Evolutionary conservation across 2,113 vertebrate genomes (phyloP).

Genomic region (Zapus hudsonius): DNA sequence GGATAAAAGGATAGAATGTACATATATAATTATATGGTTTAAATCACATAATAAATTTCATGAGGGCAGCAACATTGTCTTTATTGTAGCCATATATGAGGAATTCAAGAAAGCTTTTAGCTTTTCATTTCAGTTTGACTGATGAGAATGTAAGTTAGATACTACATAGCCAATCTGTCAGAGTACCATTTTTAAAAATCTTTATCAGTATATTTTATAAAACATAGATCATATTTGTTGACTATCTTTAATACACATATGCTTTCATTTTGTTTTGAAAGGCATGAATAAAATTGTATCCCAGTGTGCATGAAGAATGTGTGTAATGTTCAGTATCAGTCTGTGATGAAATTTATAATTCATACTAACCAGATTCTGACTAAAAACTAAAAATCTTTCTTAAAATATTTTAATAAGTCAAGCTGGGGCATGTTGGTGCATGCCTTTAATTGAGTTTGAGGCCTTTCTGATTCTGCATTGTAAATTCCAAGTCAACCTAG

Average conservation of each 20-base stretch:
- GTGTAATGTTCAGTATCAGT: background rate
- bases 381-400: background rate
- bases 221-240: background rate
- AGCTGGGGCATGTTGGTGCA: no score
- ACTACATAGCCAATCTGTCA: background rate
- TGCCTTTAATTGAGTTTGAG: no score
- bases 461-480: no score
- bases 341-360: background rate
- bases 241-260: background rate
- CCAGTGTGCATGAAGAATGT: background rate
- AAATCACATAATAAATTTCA: background rate
- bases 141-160: background rate
- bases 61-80: background rate
- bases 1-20: background rate
- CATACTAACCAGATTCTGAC: background rate
- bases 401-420: background rate
- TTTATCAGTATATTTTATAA: no score
- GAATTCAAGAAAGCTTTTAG: background rate
- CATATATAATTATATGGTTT: background rate
- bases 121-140: background rate
- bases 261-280: conserved; percentile 21
- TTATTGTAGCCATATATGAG: background rate
- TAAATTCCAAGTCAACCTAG: no score
- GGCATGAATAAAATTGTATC: background rate
- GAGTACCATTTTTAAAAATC: background rate